Evolutionary conservation across 2,888 invertebrate species (phyloP).

Genomic region (Melanchra persicariae): DNA sequence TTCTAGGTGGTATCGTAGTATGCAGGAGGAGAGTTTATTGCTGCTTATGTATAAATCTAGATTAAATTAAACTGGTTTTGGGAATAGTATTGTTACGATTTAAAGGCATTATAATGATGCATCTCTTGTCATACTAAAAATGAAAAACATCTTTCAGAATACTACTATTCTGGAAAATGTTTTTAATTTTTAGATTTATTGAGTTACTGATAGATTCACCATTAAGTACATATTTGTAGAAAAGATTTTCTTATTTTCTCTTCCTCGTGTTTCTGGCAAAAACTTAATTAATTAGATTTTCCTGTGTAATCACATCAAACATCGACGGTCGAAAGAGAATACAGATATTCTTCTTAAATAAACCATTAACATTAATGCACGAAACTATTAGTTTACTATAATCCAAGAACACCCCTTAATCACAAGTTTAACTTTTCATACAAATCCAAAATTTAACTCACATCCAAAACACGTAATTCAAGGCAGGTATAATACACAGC

Average conservation of each 20-base stretch:
- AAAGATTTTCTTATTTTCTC: background rate
- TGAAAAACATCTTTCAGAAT: too few species aligned
- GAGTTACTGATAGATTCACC: background rate
- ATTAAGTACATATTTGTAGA: background rate
- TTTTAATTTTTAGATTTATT: background rate
- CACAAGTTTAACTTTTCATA: conserved; percentile 23
- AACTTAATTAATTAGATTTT: background rate
- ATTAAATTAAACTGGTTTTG: background rate
- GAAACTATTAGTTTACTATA: background rate
- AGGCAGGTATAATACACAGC: conserved; percentile 53
- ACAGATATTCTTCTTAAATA: background rate
- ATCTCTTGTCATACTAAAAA: too few species aligned
- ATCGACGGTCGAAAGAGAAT: background rate
- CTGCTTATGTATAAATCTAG: background rate
- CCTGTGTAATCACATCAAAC: background rate
- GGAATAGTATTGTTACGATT: background rate
- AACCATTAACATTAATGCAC: background rate
- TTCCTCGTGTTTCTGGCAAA: background rate
- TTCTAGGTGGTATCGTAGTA: background rate
- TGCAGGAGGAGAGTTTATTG: conserved; percentile 5
- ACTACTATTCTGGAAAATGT: too few species aligned
- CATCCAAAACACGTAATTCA: conserved; percentile 28
- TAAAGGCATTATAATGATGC: background rate
- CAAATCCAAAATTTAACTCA: conserved; percentile 29
- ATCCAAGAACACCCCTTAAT: background rate